phyloP scores from a whole-genome alignment of 2,797 vertebrate genomes.

The Sphenopsis melanotis region DNA sequence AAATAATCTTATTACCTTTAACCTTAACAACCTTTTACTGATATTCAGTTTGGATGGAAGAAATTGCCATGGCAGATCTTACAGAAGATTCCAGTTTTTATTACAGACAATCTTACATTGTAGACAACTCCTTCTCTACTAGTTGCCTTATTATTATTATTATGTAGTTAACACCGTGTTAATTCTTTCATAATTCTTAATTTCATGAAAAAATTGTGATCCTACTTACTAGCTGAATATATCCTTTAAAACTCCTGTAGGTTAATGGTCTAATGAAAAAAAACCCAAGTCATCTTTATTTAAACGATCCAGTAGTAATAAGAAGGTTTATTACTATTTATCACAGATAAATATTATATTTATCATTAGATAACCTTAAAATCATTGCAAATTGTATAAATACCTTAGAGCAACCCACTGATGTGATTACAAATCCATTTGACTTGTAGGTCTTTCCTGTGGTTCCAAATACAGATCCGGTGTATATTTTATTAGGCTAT shows the following conservation, averaged over 20 bases:
- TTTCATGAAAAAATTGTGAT: neutral
- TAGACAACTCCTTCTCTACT: neutral
- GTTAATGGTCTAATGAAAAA: neutral
- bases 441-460: neutral
- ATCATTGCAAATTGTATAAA: neutral
- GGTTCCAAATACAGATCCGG: neutral
- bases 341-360: neutral
- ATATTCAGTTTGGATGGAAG: neutral
- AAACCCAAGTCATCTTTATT: neutral
- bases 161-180: neutral
- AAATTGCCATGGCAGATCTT: neutral
- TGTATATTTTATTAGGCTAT: neutral
- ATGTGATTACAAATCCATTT: conserved; percentile 36
- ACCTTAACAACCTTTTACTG: neutral
- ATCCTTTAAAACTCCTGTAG: neutral
- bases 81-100: neutral
- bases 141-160: neutral
- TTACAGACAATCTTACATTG: neutral
- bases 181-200: neutral
- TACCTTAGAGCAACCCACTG: neutral
- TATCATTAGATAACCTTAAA: neutral
- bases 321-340: neutral
- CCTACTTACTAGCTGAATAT: neutral
- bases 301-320: neutral
- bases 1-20: neutral